A percentile compares a stretch with the other conserved stretches of the same genome.
Conservation (phyloP, 2,797 vertebrate genomes). For the Neosilurus mollespiculum region DNA sequence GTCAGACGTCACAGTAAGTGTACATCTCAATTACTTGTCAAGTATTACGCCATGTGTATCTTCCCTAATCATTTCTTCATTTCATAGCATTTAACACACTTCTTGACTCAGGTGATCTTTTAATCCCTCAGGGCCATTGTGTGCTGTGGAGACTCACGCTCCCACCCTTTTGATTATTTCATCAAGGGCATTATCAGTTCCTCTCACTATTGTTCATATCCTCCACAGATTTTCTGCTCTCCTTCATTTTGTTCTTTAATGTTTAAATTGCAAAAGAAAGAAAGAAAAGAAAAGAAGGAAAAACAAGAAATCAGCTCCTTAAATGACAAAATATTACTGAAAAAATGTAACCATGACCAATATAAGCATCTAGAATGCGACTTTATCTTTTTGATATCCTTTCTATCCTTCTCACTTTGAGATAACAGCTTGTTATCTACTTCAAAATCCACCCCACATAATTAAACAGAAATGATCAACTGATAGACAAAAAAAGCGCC, state of each 20-base stretch:
- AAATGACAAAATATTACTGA: not conserved
- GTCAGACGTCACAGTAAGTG: constrained; percentile 13
- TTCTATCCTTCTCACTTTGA: constrained; percentile 72
- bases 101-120: constrained; percentile 62
- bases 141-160: constrained; percentile 40
- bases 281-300: no score
- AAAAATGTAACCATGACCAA: constrained; percentile 18
- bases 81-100: constrained; percentile 53
- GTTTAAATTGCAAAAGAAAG: not conserved
- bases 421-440: constrained; percentile 88
- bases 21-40: constrained; percentile 43
- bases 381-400: constrained; percentile 79
- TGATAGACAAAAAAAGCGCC: constrained; percentile 72
- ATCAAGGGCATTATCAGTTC: constrained; percentile 39
- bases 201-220: constrained; percentile 18
- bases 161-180: constrained; percentile 36
- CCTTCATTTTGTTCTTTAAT: constrained; percentile 11
- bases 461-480: constrained; percentile 84
- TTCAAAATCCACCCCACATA: constrained; percentile 78
- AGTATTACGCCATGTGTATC: constrained; percentile 50
- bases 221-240: not conserved
- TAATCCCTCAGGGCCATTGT: constrained; percentile 58
- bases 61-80: constrained; percentile 55
- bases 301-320: not conserved
- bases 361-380: constrained; percentile 69